Conservation (phyloP, 2,888 invertebrate genomes). For the Xestia ashworthii region DNA sequence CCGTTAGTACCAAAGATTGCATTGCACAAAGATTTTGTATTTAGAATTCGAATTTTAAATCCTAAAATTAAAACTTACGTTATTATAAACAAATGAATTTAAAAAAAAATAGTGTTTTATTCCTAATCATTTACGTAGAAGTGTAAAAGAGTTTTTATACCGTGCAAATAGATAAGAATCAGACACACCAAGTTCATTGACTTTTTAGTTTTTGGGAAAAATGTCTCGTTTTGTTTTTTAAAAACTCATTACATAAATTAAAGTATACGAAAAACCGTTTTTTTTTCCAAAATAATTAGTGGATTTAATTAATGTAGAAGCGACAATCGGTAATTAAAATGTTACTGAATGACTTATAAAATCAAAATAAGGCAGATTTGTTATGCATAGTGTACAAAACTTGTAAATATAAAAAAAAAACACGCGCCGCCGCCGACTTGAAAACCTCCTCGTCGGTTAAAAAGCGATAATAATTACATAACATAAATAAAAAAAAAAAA, state of each 20-base stretch:
- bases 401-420: background rate
- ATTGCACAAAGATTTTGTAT: conserved; percentile 45
- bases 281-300: background rate
- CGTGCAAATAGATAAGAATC: conserved; percentile 37
- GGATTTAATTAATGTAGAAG: background rate
- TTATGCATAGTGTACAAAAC: background rate
- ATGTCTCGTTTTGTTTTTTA: background rate
- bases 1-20: conserved; percentile 56
- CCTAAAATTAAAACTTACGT: background rate
- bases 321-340: background rate
- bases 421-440: background rate
- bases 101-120: background rate
- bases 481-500: background rate
- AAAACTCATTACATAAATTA: background rate
- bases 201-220: conserved; percentile 38
- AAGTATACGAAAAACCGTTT: background rate
- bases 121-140: background rate
- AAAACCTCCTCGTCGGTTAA: background rate
- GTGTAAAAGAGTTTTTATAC: background rate
- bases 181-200: conserved; percentile 30
- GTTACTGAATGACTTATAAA: background rate
- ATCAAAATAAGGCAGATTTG: background rate
- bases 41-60: background rate
- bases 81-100: background rate
- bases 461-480: background rate